Evolutionary conservation across 1,140 invertebrate species (phyloP).

Genomic region (Octopus sinensis): DNA sequence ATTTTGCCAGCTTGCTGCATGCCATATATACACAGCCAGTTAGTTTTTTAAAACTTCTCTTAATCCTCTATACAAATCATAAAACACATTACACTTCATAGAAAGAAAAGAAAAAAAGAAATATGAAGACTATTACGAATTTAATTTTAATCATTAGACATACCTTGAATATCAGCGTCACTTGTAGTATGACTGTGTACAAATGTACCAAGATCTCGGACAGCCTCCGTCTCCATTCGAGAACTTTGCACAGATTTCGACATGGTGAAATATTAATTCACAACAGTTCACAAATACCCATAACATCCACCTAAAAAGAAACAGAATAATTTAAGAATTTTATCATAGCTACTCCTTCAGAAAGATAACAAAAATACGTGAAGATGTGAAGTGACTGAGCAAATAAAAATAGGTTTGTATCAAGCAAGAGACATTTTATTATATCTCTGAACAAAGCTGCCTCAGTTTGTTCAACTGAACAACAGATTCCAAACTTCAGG

Average conservation of each 20-base stretch:
- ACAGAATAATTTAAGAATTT: not conserved
- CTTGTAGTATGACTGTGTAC: slow-evolving; percentile 38
- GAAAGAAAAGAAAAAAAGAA: not conserved
- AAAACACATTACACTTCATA: not conserved
- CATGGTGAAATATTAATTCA: slow-evolving; percentile 4
- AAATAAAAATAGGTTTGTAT: too few species aligned
- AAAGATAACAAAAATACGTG: too few species aligned
- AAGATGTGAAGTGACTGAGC: too few species aligned
- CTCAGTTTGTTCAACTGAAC: too few species aligned
- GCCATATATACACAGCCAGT: not conserved
- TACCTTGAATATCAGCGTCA: slow-evolving; percentile 48
- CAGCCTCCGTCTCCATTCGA: slow-evolving; percentile 21
- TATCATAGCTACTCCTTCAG: not conserved
- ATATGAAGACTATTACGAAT: too few species aligned
- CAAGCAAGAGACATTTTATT: too few species aligned
- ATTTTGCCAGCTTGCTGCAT: not conserved
- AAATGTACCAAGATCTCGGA: slow-evolving; percentile 45
- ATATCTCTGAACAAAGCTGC: too few species aligned
- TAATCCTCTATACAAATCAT: not conserved
- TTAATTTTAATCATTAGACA: not conserved
- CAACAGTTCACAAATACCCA: not conserved
- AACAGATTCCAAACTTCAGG: too few species aligned
- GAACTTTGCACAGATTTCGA: not conserved
- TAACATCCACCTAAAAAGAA: not conserved
- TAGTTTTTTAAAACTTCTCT: not conserved